Evolutionary conservation across 2,113 vertebrate genomes (phyloP).

Genomic region (Scophthalmus maximus): DNA sequence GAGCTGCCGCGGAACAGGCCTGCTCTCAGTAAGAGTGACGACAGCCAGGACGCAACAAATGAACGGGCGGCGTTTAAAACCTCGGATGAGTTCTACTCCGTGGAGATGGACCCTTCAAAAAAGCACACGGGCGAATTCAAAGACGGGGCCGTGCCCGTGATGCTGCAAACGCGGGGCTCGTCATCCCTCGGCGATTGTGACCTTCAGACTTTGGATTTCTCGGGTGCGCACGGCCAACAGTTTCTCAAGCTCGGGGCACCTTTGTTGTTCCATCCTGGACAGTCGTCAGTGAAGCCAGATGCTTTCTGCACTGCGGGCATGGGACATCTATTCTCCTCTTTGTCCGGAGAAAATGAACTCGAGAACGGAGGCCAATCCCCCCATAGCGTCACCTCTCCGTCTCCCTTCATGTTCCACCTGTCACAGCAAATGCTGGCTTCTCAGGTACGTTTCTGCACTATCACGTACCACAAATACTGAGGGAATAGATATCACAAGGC

Average conservation of each 20-base stretch:
- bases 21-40: slow-evolving; percentile 72
- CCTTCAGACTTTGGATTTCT: slow-evolving; percentile 88
- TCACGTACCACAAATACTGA: not conserved
- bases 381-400: slow-evolving; percentile 72
- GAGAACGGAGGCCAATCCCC: slow-evolving; percentile 82
- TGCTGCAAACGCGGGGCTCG: slow-evolving; percentile 86
- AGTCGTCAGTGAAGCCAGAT: slow-evolving; percentile 87
- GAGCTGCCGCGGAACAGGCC: slow-evolving; percentile 79
- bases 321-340: slow-evolving; percentile 90
- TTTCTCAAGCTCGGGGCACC: slow-evolving; percentile 88
- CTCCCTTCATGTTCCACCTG: slow-evolving; percentile 90
- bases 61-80: slow-evolving; percentile 71
- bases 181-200: slow-evolving; percentile 83
- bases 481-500: not conserved
- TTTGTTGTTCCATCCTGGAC: slow-evolving; percentile 90
- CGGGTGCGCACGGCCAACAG: slow-evolving; percentile 85
- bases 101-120: slow-evolving; percentile 76
- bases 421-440: slow-evolving; percentile 92
- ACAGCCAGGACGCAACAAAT: slow-evolving; percentile 66
- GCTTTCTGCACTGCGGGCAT: slow-evolving; percentile 88
- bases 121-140: slow-evolving; percentile 80
- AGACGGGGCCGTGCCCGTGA: slow-evolving; percentile 83
- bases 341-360: slow-evolving; percentile 82
- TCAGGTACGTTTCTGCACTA: slow-evolving; percentile 87
- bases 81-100: slow-evolving; percentile 69